Evolutionary conservation across 2,113 vertebrate species (phyloP), one percentile per base, ranked within the genome.

Genomic region (Eublepharis macularius): DNA sequence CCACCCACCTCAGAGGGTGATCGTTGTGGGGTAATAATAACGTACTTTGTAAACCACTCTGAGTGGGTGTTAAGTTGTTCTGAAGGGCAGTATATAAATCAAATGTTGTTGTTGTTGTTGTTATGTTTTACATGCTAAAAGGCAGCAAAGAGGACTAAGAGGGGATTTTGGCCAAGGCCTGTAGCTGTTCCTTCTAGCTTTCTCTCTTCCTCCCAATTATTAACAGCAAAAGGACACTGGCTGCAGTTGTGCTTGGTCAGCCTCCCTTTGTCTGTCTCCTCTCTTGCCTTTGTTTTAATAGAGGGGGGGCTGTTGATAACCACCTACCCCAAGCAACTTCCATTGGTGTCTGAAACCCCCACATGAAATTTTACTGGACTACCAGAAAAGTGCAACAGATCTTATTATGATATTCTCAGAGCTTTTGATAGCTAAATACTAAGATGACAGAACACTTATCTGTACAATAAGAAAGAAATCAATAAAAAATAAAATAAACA

Each of bases 401-500:
- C 74, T n/a, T 34, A 54, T 12, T 16, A 17, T 29, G 60, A 63
- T 9, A 63, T 26, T 26, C 60, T 39, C 19, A 77, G 34, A 36
- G 24, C 11, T 14, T 26, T 13, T 6, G 19, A 54, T 2, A 36
- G 36, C 77, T 65, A n/a, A 7, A 26, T 4, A n/a, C 65, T 80
- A 47, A 66, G 21, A 32, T 65, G 68, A 69, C 80, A 51, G 34
- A n/a, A 32, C 29, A 69, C 16, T 14, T 43, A 41, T 68, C 74
- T 19, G 26, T 34, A 6, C 82, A 57, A 54, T 13, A 69, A 41
- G n/a, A 34, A 82, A 36, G 81, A 34, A 84, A 76, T 29, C 32
- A 19, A 63, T 21, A 68, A 39, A 84, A 84, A 65, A 76, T 66
- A 76, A 84, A 84, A 76, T 49, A 65, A 54, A 41, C 74, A 51